Evolutionary conservation across 2,888 invertebrate genomes (phyloP).

Genomic region (Pristionchus exspectatus): DNA sequence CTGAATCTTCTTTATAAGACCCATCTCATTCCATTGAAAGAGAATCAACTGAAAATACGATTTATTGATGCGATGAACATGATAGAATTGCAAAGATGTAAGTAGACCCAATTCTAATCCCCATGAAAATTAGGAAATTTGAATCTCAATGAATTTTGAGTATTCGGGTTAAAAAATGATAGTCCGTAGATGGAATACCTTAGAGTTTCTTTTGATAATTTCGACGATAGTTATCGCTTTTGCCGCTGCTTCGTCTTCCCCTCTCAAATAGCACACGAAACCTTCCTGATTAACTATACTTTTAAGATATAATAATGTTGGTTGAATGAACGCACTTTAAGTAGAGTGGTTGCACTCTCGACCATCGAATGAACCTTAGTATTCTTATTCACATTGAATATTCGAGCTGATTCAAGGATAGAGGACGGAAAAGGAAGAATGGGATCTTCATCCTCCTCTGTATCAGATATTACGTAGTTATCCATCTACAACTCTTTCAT

Average conservation of each 20-base stretch:
- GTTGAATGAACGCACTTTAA: neutral
- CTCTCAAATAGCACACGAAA: constrained; percentile 13
- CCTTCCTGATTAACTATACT: constrained; percentile 18
- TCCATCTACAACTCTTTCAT: constrained; percentile 37
- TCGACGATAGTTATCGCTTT: constrained; percentile 40
- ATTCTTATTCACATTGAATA: constrained; percentile 51
- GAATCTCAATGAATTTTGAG: too few species aligned
- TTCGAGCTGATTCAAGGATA: constrained; percentile 23
- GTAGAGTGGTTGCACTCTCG: neutral
- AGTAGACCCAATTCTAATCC: too few species aligned
- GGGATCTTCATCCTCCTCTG: constrained; percentile 53
- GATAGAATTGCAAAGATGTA: too few species aligned
- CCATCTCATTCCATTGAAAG: constrained; percentile 54
- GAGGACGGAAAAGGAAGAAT: constrained; percentile 51
- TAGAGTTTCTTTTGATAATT: constrained; percentile 45
- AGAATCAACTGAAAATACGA: constrained; percentile 49
- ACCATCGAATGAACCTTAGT: constrained; percentile 50
- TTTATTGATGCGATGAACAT: neutral
- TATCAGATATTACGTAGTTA: constrained; percentile 53
- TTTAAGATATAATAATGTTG: neutral
- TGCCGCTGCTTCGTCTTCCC: neutral
- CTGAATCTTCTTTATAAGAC: neutral
- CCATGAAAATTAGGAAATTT: too few species aligned
- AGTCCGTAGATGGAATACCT: neutral
- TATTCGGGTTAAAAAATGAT: too few species aligned